Conservation (phyloP, 2,113 vertebrate genomes). For the Hippocampus guttulatus region DNA sequence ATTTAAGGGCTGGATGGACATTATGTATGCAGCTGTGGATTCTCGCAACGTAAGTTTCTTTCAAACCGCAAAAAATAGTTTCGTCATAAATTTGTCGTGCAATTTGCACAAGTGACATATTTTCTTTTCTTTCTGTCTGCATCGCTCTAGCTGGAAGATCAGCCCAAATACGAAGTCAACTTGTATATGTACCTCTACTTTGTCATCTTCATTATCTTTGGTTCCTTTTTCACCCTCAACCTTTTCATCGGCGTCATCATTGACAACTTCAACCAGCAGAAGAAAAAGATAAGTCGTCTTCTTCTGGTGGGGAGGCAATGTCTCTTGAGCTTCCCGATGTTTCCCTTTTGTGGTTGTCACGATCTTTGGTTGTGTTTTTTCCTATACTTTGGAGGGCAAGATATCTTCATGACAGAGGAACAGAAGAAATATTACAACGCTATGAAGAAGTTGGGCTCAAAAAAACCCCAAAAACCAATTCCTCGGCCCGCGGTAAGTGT, state of each 20-base stretch:
- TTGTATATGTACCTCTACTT: constrained; percentile 98
- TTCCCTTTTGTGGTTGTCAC: constrained; percentile 71
- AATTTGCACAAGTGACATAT: not conserved
- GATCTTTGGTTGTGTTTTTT: constrained; percentile 58
- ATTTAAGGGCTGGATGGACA: constrained; percentile 79
- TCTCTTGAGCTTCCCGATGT: not conserved
- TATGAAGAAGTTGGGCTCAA: constrained; percentile 94
- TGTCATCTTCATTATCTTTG: constrained; percentile 97
- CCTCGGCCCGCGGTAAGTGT: constrained; percentile 80
- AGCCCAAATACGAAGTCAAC: constrained; percentile 85
- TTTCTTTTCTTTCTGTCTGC: not conserved
- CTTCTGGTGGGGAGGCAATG: not conserved
- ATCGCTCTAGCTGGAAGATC: constrained; percentile 68
- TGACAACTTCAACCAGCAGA: constrained; percentile 99
- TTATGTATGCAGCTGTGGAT: constrained; percentile 78
- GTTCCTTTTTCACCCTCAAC: constrained; percentile 97
- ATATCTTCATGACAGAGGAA: constrained; percentile 98
- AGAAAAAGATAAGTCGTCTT: constrained; percentile 96
- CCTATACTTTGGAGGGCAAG: constrained; percentile 82
- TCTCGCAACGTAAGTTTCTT: constrained; percentile 65
- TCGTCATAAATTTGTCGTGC: not conserved
- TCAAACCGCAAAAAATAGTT: not conserved
- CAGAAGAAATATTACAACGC: constrained; percentile 97
- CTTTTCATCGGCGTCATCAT: constrained; percentile 99
- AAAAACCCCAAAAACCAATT: constrained; percentile 93